Conservation (phyloP, 2,888 invertebrate species). For the Drosophila greeni region DNA sequence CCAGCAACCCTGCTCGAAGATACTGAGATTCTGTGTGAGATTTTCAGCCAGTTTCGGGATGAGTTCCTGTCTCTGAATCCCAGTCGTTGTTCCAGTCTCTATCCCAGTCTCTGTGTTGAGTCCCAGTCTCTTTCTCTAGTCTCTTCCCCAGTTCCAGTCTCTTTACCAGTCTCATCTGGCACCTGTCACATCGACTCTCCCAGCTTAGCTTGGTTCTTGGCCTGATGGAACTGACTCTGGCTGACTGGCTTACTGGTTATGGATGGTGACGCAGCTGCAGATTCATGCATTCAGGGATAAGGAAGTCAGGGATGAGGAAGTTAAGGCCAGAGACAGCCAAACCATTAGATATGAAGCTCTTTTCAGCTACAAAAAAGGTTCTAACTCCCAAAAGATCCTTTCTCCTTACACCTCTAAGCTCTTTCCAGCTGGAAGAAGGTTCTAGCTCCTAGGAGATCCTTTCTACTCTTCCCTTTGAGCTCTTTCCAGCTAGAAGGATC, state of each 20-base stretch:
- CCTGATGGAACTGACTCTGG: slow-evolving; percentile 2
- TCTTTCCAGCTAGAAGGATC: neutral
- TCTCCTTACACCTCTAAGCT: neutral
- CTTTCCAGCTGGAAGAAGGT: too few relatives aligned
- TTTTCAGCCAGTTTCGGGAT: neutral
- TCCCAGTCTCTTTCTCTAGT: too few relatives aligned
- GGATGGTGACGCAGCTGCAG: slow-evolving; percentile 20
- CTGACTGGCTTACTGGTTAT: slow-evolving; percentile 15
- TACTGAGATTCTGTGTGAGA: too few relatives aligned
- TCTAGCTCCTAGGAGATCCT: too few relatives aligned
- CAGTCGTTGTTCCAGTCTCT: too few relatives aligned
- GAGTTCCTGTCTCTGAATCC: too few relatives aligned
- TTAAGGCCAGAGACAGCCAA: neutral
- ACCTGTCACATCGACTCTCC: slow-evolving; percentile 56
- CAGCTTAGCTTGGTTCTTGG: slow-evolving; percentile 34
- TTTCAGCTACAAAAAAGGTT: too few relatives aligned
- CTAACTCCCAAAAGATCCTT: too few relatives aligned
- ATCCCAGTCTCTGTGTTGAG: neutral
- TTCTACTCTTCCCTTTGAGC: too few relatives aligned
- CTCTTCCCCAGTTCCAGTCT: slow-evolving; percentile 22
- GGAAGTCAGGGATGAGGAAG: neutral
- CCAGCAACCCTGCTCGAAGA: slow-evolving; percentile 60
- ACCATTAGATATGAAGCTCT: slow-evolving; percentile 9
- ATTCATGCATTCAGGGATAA: neutral
- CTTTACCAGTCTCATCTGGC: slow-evolving; percentile 43